Evolutionary conservation across 2,113 vertebrate genomes (phyloP).

Genomic region (Thunnus maccoyii): DNA sequence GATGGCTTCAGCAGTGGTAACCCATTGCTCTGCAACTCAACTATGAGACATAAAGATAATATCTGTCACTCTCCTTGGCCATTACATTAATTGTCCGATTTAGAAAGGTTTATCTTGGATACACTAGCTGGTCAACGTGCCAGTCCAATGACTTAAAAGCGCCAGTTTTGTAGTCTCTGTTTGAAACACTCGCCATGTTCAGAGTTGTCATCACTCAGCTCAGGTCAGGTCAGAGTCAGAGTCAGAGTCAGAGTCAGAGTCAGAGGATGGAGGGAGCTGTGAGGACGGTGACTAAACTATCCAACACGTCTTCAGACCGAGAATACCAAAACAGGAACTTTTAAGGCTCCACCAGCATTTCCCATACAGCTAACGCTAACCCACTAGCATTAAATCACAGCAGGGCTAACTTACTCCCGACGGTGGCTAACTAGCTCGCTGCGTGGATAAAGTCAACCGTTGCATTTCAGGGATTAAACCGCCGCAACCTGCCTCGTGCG

Average conservation of each 20-base stretch:
- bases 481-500: slow-evolving; percentile 7
- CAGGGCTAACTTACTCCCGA: slow-evolving; percentile 59
- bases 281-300: neutral
- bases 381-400: slow-evolving; percentile 55
- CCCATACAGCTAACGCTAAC: slow-evolving; percentile 22
- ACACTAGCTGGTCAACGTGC: slow-evolving; percentile 51
- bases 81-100: slow-evolving; percentile 43
- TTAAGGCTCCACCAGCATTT: slow-evolving; percentile 12
- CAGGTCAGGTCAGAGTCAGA: slow-evolving; percentile 28
- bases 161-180: slow-evolving; percentile 43
- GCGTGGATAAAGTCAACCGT: slow-evolving; percentile 64
- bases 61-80: slow-evolving; percentile 39
- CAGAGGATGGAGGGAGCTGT: neutral
- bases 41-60: slow-evolving; percentile 29
- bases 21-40: slow-evolving; percentile 26
- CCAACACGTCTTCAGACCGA: neutral
- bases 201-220: slow-evolving; percentile 34
- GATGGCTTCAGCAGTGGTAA: slow-evolving; percentile 43
- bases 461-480: slow-evolving; percentile 15
- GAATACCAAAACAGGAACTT: slow-evolving; percentile 47
- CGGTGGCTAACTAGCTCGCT: slow-evolving; percentile 65
- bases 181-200: slow-evolving; percentile 69
- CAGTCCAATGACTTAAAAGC: slow-evolving; percentile 56
- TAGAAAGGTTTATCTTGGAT: slow-evolving; percentile 74
- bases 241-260: slow-evolving; percentile 20